Conservation (phyloP, 2,888 invertebrate genomes). For the Steromphala cineraria region DNA sequence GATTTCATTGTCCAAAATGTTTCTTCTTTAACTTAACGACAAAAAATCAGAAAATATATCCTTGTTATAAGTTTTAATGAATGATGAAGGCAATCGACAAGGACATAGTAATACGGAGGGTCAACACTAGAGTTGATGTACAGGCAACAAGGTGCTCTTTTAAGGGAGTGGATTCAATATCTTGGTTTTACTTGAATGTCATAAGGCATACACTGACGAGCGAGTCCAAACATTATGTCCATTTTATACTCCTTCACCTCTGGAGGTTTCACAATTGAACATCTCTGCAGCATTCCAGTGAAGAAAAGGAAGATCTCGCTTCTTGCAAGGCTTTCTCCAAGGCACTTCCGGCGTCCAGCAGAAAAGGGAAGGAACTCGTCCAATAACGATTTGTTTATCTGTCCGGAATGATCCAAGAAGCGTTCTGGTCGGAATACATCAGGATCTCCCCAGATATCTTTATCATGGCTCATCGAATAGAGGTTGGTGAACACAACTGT, state of each 20-base stretch:
- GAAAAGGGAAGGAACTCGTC: slow-evolving; percentile 45
- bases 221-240: not conserved
- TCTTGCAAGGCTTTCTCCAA: slow-evolving; percentile 55
- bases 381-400: slow-evolving; percentile 21
- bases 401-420: slow-evolving; percentile 25
- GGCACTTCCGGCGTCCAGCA: slow-evolving; percentile 52
- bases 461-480: slow-evolving; percentile 29
- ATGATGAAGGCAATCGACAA: slow-evolving; percentile 44
- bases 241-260: not conserved
- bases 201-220: not conserved
- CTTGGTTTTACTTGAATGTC: slow-evolving; percentile 3
- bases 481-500: slow-evolving; percentile 41
- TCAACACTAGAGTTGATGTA: not conserved
- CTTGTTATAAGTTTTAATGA: slow-evolving; percentile 43
- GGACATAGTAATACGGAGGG: slow-evolving; percentile 44
- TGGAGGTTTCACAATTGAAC: slow-evolving; percentile 18
- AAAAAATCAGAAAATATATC: slow-evolving; percentile 30
- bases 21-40: no score
- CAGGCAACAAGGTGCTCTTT: no score
- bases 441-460: slow-evolving; percentile 37
- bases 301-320: slow-evolving; percentile 54
- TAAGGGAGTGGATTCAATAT: no score
- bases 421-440: slow-evolving; percentile 35
- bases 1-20: no score
- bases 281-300: slow-evolving; percentile 24